Conservation (phyloP, 1,140 invertebrate species). For the Spodoptera litura region DNA sequence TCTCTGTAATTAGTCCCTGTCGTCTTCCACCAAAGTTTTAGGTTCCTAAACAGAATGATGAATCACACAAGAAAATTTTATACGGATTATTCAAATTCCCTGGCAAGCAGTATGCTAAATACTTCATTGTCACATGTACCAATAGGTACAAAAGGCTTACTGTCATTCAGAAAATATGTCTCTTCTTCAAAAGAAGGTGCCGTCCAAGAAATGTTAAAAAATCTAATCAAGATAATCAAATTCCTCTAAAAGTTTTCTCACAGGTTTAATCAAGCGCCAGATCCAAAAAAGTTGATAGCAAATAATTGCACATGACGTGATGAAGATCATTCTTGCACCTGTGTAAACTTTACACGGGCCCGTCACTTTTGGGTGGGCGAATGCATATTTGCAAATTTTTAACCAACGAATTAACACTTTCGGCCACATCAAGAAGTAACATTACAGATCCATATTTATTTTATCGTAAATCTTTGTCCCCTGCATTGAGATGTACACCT, state of each 20-base stretch:
- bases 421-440: slow-evolving; percentile 61
- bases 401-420: slow-evolving; percentile 75
- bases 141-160: slow-evolving; percentile 30
- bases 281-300: slow-evolving; percentile 45
- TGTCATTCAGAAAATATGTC: slow-evolving; percentile 39
- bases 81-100: slow-evolving; percentile 39
- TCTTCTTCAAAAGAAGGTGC: not conserved
- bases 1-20: slow-evolving; percentile 3
- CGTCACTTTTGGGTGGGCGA: slow-evolving; percentile 63
- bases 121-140: slow-evolving; percentile 18
- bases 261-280: slow-evolving; percentile 38
- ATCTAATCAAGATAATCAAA: slow-evolving; percentile 35
- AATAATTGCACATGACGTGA: slow-evolving; percentile 65
- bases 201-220: slow-evolving; percentile 11
- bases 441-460: slow-evolving; percentile 58
- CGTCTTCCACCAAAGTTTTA: slow-evolving; percentile 8
- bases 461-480: slow-evolving; percentile 52
- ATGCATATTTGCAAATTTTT: slow-evolving; percentile 74
- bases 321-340: slow-evolving; percentile 63
- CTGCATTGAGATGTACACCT: slow-evolving; percentile 36
- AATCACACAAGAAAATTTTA: slow-evolving; percentile 30
- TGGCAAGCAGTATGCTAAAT: slow-evolving; percentile 11
- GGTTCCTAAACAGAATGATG: slow-evolving; percentile 30
- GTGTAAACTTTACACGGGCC: slow-evolving; percentile 64
- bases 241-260: slow-evolving; percentile 17